Evolutionary conservation across 1,140 invertebrate species (phyloP).

Genomic region (Papilio helenus): DNA sequence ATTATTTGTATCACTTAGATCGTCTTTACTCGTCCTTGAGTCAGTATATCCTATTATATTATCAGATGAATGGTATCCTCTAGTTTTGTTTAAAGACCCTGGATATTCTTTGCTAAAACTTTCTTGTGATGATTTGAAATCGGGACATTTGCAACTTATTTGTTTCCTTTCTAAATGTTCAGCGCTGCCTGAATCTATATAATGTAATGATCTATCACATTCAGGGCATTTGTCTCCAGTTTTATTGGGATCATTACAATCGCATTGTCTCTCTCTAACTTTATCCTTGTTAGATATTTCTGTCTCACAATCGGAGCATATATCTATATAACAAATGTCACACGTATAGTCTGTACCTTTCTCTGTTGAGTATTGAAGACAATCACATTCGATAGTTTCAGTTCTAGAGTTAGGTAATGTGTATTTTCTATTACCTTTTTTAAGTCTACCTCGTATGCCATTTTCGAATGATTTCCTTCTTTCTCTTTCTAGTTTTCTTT

Average conservation of each 20-base stretch:
- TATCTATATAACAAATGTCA: constrained; percentile 75
- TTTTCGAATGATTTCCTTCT: constrained; percentile 87
- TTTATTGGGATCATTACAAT: constrained; percentile 53
- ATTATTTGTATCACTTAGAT: constrained; percentile 66
- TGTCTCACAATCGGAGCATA: constrained; percentile 74
- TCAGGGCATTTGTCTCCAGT: constrained; percentile 69
- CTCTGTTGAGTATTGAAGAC: constrained; percentile 67
- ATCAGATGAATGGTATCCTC: constrained; percentile 76
- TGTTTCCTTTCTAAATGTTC: constrained; percentile 71
- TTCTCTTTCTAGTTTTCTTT: constrained; percentile 88
- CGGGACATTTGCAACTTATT: constrained; percentile 69
- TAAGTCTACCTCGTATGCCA: constrained; percentile 84
- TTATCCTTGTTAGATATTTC: constrained; percentile 64
- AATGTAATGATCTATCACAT: constrained; percentile 72
- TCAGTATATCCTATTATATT: constrained; percentile 75
- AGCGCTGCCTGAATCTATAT: constrained; percentile 69
- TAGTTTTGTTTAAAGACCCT: constrained; percentile 65
- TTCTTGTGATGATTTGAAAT: constrained; percentile 78
- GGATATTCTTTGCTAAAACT: constrained; percentile 73
- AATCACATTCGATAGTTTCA: constrained; percentile 70
- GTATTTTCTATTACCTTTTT: constrained; percentile 74
- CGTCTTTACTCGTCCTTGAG: constrained; percentile 66
- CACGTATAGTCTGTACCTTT: constrained; percentile 77
- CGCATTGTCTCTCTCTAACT: constrained; percentile 60
- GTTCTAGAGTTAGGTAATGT: constrained; percentile 58